Evolutionary conservation across 2,888 invertebrate species (phyloP).

Genomic region (Maniola hyperantus): DNA sequence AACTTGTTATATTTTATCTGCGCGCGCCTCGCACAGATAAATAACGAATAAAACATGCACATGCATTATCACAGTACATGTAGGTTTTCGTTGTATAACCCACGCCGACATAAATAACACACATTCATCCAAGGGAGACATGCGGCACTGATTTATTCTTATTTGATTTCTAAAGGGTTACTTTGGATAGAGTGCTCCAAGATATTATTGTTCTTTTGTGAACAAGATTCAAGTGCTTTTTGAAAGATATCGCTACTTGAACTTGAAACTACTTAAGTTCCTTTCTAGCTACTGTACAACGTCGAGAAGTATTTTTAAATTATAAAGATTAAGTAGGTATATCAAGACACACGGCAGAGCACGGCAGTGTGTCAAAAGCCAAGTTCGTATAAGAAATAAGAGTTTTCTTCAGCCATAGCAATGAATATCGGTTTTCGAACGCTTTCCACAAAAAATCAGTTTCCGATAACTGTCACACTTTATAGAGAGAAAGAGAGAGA

Average conservation of each 20-base stretch:
- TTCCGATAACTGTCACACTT: too few relatives aligned
- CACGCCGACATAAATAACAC: slow-evolving; percentile 42
- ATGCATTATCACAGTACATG: slow-evolving; percentile 40
- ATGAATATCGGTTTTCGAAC: too few relatives aligned
- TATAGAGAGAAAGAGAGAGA: too few relatives aligned
- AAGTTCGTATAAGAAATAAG: too few relatives aligned
- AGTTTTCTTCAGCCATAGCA: not conserved
- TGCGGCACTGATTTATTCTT: slow-evolving; percentile 46
- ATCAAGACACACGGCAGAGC: too few relatives aligned
- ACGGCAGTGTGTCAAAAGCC: too few relatives aligned
- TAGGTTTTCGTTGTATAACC: slow-evolving; percentile 36
- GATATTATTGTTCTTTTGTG: slow-evolving; percentile 30
- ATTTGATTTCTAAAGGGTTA: slow-evolving; percentile 39
- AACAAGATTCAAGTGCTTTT: slow-evolving; percentile 31
- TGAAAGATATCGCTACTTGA: slow-evolving; percentile 35
- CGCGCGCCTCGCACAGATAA: slow-evolving; percentile 34
- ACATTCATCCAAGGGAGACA: slow-evolving; percentile 44
- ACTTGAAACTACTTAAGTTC: slow-evolving; percentile 11
- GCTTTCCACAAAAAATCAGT: too few relatives aligned
- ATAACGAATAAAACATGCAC: slow-evolving; percentile 37
- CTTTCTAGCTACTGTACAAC: not conserved
- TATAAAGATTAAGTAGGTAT: not conserved
- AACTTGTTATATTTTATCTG: slow-evolving; percentile 32
- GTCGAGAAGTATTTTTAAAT: not conserved
- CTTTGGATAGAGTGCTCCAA: slow-evolving; percentile 25